Evolutionary conservation across 2,797 vertebrate genomes (phyloP), one percentile per base, ranked within the genome.

Genomic region (Oreonectes daqikongensis): DNA sequence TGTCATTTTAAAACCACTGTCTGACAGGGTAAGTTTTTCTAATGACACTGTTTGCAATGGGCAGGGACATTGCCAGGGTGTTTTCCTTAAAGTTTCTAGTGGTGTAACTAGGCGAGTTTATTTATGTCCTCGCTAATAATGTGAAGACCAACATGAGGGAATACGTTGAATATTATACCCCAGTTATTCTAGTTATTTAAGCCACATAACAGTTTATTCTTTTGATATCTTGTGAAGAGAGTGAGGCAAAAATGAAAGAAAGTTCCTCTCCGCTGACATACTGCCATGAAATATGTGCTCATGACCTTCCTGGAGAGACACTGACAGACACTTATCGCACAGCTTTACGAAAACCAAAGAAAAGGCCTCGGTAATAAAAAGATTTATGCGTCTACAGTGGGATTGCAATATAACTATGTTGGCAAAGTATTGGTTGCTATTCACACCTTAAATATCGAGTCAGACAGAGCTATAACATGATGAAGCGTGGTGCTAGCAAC

Each of bases 211-310:
- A 28, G 42, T 67, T 75, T 78, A 75, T 53, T 74, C 69, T 72
- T n/a, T 18, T 60, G 53, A 38, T 61, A 11, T 32, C 60, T 50
- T 76, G 79, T 52, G 75, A 80, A 81, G 77, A 78, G 18, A 10
- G 7, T 28, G 8, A 7, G 38, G 44, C 52, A 71, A 57, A 77
- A 68, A 77, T 76, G 68, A 66, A 40, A 50, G 38, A 48, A 52
- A 46, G 30, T 57, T 38, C 35, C 35, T 67, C 35, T 52, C 3
- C 3, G 12, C 15, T 42, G 50, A 40, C 38, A 72, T 22, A 52
- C 73, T 70, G n/a, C 69, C 80, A 86, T 84, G 65, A 82, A 84
- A 81, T 74, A 80, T 50, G 35, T 30, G 35, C 72, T 75, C 59
- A 26, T 40, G 20, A 48, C 30, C 68, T 52, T 65, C 57, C 28